Percentiles rank a stretch among this genome's conserved stretches.
phyloP scores from a whole-genome alignment of 1,140 invertebrate species.

The fruit fly (Drosophila melanogaster) region Release_6_plus_ISO1_MT NC_004354.4:5192001-5192500 shows the following conservation, averaged over 20 bases:
- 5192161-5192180: conserved; percentile 32
- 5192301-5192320: conserved; percentile 75
- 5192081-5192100: neutral
- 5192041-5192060: neutral
- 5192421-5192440: neutral
- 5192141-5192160: conserved; percentile 72
- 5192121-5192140: conserved; percentile 64
- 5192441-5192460: conserved; percentile 49
- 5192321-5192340: conserved; percentile 82
- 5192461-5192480: conserved; percentile 61
- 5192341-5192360: conserved; percentile 80
- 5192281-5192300: conserved; percentile 78
- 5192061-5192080: neutral
- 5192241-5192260: neutral
- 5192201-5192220: conserved; percentile 8
- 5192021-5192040: conserved; percentile 13
- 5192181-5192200: conserved; percentile 35
- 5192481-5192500: conserved; percentile 10
- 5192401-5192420: conserved; percentile 3
- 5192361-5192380: conserved; percentile 82
- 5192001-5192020: conserved; percentile 41
- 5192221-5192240: neutral
- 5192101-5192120: conserved; percentile 9
- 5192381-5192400: conserved; percentile 65
- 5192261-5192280: conserved; percentile 8